Conservation (phyloP, 2,888 invertebrate species). For the Zygogramma bicolorata region DNA sequence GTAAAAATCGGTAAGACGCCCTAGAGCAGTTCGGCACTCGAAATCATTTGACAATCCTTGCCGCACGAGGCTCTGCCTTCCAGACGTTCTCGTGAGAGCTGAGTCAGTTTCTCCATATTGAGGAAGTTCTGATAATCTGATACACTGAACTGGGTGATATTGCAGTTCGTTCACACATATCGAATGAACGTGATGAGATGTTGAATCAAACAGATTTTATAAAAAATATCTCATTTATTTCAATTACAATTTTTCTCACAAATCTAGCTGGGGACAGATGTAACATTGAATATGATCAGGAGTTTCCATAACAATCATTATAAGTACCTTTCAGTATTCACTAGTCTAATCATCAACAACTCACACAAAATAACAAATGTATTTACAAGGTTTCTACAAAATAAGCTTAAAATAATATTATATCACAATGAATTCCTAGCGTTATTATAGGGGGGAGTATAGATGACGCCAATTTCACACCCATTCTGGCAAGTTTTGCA, state of each 20-base stretch:
- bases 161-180: too few relatives aligned
- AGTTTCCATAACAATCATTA: background rate
- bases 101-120: too few relatives aligned
- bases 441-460: background rate
- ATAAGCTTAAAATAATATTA: constrained; percentile 11
- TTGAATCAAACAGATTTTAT: background rate
- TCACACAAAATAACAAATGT: constrained; percentile 17
- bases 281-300: background rate
- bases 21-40: too few relatives aligned
- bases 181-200: too few relatives aligned
- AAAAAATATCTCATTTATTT: constrained; percentile 2
- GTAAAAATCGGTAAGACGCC: too few relatives aligned
- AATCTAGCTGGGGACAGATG: too few relatives aligned
- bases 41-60: too few relatives aligned
- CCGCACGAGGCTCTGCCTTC: too few relatives aligned
- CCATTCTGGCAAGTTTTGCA: background rate
- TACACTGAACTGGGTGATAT: too few relatives aligned
- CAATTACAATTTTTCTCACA: background rate
- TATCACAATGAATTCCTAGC: constrained; percentile 22
- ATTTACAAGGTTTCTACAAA: constrained; percentile 12
- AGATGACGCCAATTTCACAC: background rate
- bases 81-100: too few relatives aligned
- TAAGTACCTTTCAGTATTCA: background rate
- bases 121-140: too few relatives aligned
- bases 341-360: constrained; percentile 3